Conservation (phyloP, 2,113 vertebrate species). For the Channa argus region DNA sequence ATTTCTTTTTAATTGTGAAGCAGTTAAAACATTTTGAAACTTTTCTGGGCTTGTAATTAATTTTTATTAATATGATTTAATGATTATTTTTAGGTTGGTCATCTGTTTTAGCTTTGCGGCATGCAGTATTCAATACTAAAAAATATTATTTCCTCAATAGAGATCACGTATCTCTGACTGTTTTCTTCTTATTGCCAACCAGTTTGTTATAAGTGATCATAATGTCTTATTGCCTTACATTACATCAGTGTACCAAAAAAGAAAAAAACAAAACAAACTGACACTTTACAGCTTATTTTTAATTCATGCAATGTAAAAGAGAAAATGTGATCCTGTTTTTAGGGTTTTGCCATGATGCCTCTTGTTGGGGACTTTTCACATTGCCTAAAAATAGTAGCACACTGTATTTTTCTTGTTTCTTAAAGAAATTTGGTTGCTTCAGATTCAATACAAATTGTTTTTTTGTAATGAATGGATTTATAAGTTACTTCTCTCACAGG, state of each 20-base stretch:
- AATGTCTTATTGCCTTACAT: not conserved
- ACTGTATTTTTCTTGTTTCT: conserved; percentile 38
- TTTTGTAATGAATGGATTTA: conserved; percentile 46
- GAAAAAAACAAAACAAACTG: not conserved
- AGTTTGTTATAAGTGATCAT: not conserved
- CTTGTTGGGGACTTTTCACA: conserved; percentile 1
- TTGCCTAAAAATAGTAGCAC: conserved; percentile 19
- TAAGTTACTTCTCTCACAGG: conserved; percentile 21
- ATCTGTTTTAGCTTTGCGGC: conserved; percentile 31
- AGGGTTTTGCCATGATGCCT: conserved; percentile 14
- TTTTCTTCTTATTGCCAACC: not conserved
- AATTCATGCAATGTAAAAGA: not conserved
- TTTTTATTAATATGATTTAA: conserved; percentile 51
- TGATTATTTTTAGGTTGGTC: conserved; percentile 28
- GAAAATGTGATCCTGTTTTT: conserved; percentile 9
- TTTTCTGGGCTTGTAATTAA: conserved; percentile 33
- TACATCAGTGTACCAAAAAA: not conserved
- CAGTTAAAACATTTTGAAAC: conserved; percentile 40
- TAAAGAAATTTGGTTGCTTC: conserved; percentile 47
- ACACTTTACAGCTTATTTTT: not conserved
- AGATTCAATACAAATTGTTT: conserved; percentile 34
- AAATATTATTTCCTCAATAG: not conserved
- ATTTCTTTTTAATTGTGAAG: conserved; percentile 35
- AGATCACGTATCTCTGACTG: not conserved
- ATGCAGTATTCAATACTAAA: not conserved